These are phyloP conservation scores for Hyphantria cunea DNA, from an alignment of 1,140 invertebrate species.

Conservation along the genomic window DNA sequence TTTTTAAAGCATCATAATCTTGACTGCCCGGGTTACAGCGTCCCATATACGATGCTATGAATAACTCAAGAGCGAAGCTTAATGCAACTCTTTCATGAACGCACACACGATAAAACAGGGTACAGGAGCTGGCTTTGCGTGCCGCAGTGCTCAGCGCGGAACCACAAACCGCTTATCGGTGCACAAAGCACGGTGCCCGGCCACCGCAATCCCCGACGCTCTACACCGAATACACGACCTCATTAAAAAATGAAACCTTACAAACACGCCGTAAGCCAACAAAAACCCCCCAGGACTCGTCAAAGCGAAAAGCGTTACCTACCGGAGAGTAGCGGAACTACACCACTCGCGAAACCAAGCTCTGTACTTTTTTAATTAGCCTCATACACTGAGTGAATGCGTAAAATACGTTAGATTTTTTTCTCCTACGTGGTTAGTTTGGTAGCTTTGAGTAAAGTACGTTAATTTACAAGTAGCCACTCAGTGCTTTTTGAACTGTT, in stretches of 20 bases:
- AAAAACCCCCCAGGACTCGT: slow-evolving; percentile 61
- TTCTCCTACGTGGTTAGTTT: slow-evolving; percentile 72
- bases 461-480: slow-evolving; percentile 74
- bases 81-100: slow-evolving; percentile 68
- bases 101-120: slow-evolving; percentile 42
- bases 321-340: slow-evolving; percentile 76
- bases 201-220: slow-evolving; percentile 54
- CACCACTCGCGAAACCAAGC: slow-evolving; percentile 72
- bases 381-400: slow-evolving; percentile 75
- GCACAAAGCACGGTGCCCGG: slow-evolving; percentile 54
- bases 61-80: slow-evolving; percentile 63
- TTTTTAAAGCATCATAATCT: too few relatives aligned
- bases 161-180: slow-evolving; percentile 44
- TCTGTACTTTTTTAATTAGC: slow-evolving; percentile 81
- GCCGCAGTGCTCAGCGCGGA: slow-evolving; percentile 44
- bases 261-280: slow-evolving; percentile 58
- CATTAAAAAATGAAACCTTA: slow-evolving; percentile 78
- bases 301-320: slow-evolving; percentile 74
- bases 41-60: slow-evolving; percentile 43
- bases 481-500: slow-evolving; percentile 68
- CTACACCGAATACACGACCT: slow-evolving; percentile 69
- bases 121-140: slow-evolving; percentile 45
- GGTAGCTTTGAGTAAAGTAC: slow-evolving; percentile 77
- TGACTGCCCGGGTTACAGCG: background rate
- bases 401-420: slow-evolving; percentile 76